phyloP scores from a whole-genome alignment of 1,140 invertebrate genomes.

The Eumaeus atala region DNA sequence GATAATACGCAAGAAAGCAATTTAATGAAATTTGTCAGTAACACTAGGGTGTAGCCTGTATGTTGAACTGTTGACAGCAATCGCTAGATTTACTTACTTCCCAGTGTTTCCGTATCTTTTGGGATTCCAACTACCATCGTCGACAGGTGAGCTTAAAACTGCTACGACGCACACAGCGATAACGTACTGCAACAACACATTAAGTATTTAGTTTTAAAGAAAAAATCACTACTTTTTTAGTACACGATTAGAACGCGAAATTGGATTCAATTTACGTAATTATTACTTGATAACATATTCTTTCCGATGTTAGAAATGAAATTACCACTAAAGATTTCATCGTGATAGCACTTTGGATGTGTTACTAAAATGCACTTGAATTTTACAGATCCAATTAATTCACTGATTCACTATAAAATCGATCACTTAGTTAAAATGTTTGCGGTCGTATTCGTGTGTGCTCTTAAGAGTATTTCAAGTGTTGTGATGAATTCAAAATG shows the following conservation, averaged over 20 bases:
- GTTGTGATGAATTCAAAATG: conserved; percentile 71
- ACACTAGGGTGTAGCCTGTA: too few relatives aligned
- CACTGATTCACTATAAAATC: conserved; percentile 53
- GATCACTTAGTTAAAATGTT: conserved; percentile 57
- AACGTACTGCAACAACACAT: conserved; percentile 41
- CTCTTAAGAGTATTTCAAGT: conserved; percentile 65
- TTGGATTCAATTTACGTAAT: too few relatives aligned
- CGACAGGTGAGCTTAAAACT: conserved; percentile 36
- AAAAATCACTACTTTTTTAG: too few relatives aligned
- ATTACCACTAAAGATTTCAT: conserved; percentile 53
- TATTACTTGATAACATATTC: too few relatives aligned
- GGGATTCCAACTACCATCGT: conserved; percentile 61
- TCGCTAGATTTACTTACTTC: conserved; percentile 59
- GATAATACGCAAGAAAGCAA: too few relatives aligned
- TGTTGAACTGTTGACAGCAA: conserved; percentile 20
- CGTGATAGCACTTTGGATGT: conserved; percentile 36
- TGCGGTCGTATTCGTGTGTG: conserved; percentile 52
- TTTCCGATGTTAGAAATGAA: too few relatives aligned
- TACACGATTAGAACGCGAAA: too few relatives aligned
- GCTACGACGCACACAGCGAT: conserved; percentile 48
- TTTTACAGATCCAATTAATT: conserved; percentile 41
- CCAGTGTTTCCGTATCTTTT: conserved; percentile 57
- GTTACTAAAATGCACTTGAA: conserved; percentile 31
- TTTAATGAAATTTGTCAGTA: too few relatives aligned
- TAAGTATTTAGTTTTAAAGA: background rate